Evolutionary conservation across 2,888 invertebrate species (phyloP), one percentile per base, ranked within the genome.

Genomic region (Caenorhabditis virilis): DNA sequence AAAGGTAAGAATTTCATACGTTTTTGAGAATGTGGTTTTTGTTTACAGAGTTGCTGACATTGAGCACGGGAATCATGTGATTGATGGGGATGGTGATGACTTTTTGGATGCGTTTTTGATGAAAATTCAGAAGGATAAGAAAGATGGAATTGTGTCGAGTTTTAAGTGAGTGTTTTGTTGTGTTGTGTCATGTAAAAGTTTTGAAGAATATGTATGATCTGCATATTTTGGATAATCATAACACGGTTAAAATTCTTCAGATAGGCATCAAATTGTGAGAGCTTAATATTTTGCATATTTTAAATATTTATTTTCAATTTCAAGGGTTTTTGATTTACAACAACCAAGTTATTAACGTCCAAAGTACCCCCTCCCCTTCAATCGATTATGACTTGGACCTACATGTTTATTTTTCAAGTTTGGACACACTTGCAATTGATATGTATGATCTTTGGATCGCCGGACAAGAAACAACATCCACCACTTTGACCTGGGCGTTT

Each of bases 401-500:
- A 7, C 36, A 4, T 7, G 36, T 7, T 26, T 23, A 25, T 16
- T 27, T 25, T 35, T 65, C n/a, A 18, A 67, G 66, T 35, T 30
- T 53, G 4, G 60, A 69, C 1, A 56, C 45, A 0, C 55, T 73
- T 5, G 57, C 54, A 1, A 38, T 57, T 16, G 69, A 69, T 30
- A 16, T 71, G 18, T 42, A 45, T 15, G 74, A 74, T 20, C 25
- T 74, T 4, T 74, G 72, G 72, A 4, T 58, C 2, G 70, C 74
- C n/a, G 74, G 74, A 11, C 70, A 72, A 35, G 74, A 74, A 1
- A 74, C 74, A 6, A 69, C 70, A 1, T 48, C 66, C 7, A 69
- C 61, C 0, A 74, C 72, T 1, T 45, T 74, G 11, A 47, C 47
- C 7, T 69, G 62, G 58, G 70, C 61, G 11, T 52, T 51, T 27